A percentile compares a stretch with the other conserved stretches of the same genome.
Evolutionary conservation across 92 coral and sea anemone species (phyloP).

Genomic region (Bergia puertoricense): DNA sequence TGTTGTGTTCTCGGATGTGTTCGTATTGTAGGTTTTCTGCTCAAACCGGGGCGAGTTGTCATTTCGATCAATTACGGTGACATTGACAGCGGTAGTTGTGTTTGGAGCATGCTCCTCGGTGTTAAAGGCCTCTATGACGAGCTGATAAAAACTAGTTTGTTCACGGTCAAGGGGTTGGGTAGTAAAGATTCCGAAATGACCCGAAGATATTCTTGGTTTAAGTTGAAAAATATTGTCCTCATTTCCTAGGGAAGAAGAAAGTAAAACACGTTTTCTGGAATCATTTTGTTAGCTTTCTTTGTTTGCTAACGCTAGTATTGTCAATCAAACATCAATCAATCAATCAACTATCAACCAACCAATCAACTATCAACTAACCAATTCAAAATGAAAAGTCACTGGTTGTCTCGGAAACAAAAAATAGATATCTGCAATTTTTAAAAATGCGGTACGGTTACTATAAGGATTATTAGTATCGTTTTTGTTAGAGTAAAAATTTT

Average conservation of each 20-base stretch:
- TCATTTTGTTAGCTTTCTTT: not conserved
- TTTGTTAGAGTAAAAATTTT: too few species aligned
- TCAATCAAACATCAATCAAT: not conserved
- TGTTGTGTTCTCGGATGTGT: slow-evolving; percentile 49
- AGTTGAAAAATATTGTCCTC: slow-evolving; percentile 39
- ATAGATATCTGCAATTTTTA: not conserved
- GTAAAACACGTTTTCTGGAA: not conserved
- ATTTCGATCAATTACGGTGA: slow-evolving; percentile 50
- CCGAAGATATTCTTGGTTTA: slow-evolving; percentile 45
- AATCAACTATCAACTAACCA: not conserved
- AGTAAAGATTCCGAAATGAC: slow-evolving; percentile 46
- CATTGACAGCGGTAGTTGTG: slow-evolving; percentile 44
- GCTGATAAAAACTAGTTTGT: slow-evolving; percentile 26
- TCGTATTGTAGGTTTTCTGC: slow-evolving; percentile 37
- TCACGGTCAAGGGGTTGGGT: slow-evolving; percentile 58
- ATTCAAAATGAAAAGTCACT: not conserved
- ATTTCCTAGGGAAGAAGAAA: slow-evolving; percentile 43
- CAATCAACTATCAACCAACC: not conserved
- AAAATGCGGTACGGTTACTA: too few species aligned
- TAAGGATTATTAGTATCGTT: too few species aligned
- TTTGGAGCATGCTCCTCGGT: slow-evolving; percentile 49
- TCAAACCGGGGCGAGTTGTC: slow-evolving; percentile 58
- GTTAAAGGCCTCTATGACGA: slow-evolving; percentile 42
- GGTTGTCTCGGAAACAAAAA: not conserved
- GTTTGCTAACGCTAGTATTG: not conserved